Base-by-base conservation (phyloP, 2,113 vertebrate genomes). In the Cettia cetti region DNA sequence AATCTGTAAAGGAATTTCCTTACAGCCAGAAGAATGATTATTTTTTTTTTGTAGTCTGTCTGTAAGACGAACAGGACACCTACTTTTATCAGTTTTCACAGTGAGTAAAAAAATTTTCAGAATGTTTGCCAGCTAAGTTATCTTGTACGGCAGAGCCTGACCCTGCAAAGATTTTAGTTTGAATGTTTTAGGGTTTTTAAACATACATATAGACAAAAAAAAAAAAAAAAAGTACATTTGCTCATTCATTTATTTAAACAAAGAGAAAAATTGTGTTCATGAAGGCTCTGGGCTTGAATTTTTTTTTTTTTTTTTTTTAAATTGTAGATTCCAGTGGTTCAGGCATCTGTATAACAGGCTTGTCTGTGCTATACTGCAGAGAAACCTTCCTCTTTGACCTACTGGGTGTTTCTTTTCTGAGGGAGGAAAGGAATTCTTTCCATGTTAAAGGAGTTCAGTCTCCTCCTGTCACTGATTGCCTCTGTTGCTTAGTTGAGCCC, bases 371-470 rank as follows among this genome's bases (percentile, higher is more conserved):
- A 27, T 31, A 42, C 37, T 69, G 80, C 87, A 89, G 94, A 96
- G 94, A 96, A 86, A 80, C 89, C 96, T 86, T 96, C 90, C 74
- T 96, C 97, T 96, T 97, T 97, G 97, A 98, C 97, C 95, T 95
- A 61, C 57, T 89, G 93, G 89, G 94, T 96, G 97, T 97, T 96
- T 98, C 94, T 93, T 82, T 97, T 96, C 91, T 91, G 74, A 92
- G 60, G 91, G 60, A 96, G 94, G 90, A 89, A 95, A 97, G 82
- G 94, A 97, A 97, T 97, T 97, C 68, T 97, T 97, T 95, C 95
- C 91, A 94, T 76, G 95, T 96, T 97, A 96, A 97, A 89, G 68
- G 86, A 86, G 89, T 89, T 95, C 75, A 95, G 72, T 86, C 86
- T 97, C 92, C 82, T 96, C 88, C 95, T 92, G 95, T 95, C 95